Evolutionary conservation across 2,113 vertebrate species (phyloP).

Genomic region (Anseranas semipalmata): DNA sequence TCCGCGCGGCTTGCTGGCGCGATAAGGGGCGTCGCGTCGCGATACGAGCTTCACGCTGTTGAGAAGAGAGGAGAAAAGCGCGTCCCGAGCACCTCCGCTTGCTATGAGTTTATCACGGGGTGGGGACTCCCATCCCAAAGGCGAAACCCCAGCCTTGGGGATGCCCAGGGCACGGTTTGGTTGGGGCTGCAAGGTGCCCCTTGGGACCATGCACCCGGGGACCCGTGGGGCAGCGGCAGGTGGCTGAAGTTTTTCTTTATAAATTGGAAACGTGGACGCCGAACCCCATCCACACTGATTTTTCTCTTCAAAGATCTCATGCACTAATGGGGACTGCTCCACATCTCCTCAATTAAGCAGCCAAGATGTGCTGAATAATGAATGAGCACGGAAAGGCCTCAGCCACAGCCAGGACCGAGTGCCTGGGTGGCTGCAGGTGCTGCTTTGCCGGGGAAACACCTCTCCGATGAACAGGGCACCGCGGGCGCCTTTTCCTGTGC

Average conservation of each 20-base stretch:
- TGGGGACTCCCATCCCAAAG: too few species aligned
- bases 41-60: too few species aligned
- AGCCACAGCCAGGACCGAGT: not conserved
- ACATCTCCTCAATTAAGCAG: slow-evolving; percentile 33
- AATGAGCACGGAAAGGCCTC: not conserved
- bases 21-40: too few species aligned
- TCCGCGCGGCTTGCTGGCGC: too few species aligned
- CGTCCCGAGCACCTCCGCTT: too few species aligned
- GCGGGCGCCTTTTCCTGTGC: not conserved
- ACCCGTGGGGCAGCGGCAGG: not conserved
- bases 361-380: slow-evolving; percentile 22
- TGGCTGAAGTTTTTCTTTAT: not conserved
- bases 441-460: not conserved
- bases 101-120: too few species aligned
- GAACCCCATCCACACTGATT: not conserved
- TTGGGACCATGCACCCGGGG: too few species aligned
- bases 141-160: too few species aligned
- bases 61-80: too few species aligned
- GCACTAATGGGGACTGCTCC: not conserved
- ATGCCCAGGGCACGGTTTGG: too few species aligned
- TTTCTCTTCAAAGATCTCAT: not conserved
- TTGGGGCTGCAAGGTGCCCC: too few species aligned
- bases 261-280: not conserved
- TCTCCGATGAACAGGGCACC: accelerated
- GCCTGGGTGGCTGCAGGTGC: not conserved